Conservation (phyloP, 2,888 invertebrate genomes). For the Beris chalybata region DNA sequence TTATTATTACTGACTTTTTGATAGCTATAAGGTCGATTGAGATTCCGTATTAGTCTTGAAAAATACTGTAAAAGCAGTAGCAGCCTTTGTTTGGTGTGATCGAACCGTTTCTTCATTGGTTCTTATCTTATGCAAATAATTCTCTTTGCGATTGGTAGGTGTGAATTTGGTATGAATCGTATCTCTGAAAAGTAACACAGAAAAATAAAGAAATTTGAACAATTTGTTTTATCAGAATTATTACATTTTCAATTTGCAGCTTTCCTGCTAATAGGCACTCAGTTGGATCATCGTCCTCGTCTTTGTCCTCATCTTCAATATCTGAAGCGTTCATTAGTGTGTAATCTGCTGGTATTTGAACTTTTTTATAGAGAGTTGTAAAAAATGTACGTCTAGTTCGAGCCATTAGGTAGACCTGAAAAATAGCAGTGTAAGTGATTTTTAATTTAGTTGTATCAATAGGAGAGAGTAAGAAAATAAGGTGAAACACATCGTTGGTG, state of each 20-base stretch:
- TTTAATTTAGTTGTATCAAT: too few species aligned
- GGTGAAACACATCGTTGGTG: too few species aligned
- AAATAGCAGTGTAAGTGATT: background rate
- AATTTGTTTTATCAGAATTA: slow-evolving; percentile 11
- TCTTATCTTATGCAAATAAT: slow-evolving; percentile 35
- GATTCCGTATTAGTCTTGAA: background rate
- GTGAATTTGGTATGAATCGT: slow-evolving; percentile 39
- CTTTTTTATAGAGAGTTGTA: slow-evolving; percentile 42
- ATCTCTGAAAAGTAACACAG: slow-evolving; percentile 40
- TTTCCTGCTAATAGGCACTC: slow-evolving; percentile 47
- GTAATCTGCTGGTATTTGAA: slow-evolving; percentile 39
- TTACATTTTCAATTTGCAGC: slow-evolving; percentile 49
- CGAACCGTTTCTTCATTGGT: background rate
- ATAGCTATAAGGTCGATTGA: too few species aligned
- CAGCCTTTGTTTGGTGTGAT: background rate
- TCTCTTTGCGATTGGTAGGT: slow-evolving; percentile 33
- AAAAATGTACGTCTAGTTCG: slow-evolving; percentile 43
- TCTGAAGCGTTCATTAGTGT: slow-evolving; percentile 45
- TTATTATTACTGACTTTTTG: too few species aligned
- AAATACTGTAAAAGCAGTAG: slow-evolving; percentile 15
- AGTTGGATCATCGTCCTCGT: slow-evolving; percentile 42
- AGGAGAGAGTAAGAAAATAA: too few species aligned
- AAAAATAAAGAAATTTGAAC: background rate
- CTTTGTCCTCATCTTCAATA: slow-evolving; percentile 42
- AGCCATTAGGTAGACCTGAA: slow-evolving; percentile 50